Evolutionary conservation across 2,797 vertebrate genomes (phyloP).

Genomic region (Muraenolepis orangiensis): DNA sequence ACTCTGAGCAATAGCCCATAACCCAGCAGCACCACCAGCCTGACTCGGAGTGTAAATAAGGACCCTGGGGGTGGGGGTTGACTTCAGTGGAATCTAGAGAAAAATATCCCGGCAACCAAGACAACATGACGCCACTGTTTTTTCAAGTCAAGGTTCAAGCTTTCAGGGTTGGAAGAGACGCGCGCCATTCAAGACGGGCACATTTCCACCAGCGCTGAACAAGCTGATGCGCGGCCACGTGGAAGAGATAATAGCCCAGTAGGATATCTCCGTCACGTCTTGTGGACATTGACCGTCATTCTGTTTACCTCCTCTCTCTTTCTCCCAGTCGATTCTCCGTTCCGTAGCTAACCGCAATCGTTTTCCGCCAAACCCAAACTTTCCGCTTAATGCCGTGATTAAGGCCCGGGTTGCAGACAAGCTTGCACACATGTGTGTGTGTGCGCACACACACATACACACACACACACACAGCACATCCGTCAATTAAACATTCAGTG

Average conservation of each 20-base stretch:
- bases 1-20: slow-evolving; percentile 43
- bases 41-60: slow-evolving; percentile 28
- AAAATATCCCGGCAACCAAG: slow-evolving; percentile 3
- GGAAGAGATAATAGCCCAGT: not conserved
- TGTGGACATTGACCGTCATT: not conserved
- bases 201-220: not conserved
- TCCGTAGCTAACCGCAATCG: not conserved
- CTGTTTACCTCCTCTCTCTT: not conserved
- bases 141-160: too few relatives aligned
- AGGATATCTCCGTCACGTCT: not conserved
- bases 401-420: not conserved
- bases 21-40: too few relatives aligned
- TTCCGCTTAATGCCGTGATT: not conserved
- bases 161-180: not conserved
- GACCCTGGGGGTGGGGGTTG: slow-evolving; percentile 4
- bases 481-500: not conserved
- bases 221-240: not conserved
- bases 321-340: not conserved
- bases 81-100: not conserved
- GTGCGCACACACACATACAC: not conserved
- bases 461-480: not conserved
- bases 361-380: not conserved
- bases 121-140: not conserved
- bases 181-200: not conserved
- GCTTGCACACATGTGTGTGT: too few relatives aligned